Evolutionary conservation across 2,797 vertebrate species (phyloP).

Genomic region (Bradypodion ventrale): DNA sequence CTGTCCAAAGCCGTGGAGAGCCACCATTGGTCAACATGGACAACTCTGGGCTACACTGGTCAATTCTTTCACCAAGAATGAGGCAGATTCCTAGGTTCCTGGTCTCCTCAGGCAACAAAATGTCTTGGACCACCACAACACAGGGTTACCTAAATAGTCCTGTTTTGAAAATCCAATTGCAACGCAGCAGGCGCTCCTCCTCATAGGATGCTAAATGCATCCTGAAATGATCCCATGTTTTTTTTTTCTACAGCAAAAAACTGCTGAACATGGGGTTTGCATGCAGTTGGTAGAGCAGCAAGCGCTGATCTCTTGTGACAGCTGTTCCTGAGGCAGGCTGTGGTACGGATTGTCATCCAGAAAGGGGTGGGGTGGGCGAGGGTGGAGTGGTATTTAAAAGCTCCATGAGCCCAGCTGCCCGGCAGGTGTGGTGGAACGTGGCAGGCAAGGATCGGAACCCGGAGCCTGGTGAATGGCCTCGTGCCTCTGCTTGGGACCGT

Average conservation of each 20-base stretch:
- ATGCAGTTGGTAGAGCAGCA: slow-evolving; percentile 59
- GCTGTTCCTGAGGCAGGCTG: slow-evolving; percentile 64
- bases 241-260: background rate
- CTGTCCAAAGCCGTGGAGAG: no score
- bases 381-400: slow-evolving; percentile 56
- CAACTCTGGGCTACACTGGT: no score
- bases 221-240: background rate
- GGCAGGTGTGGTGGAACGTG: slow-evolving; percentile 26
- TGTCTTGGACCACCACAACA: background rate
- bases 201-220: background rate
- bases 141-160: no score
- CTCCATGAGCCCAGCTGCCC: slow-evolving; percentile 9
- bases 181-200: no score
- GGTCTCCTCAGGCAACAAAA: background rate
- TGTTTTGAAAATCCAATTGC: background rate
- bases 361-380: slow-evolving; percentile 33
- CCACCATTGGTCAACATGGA: no score
- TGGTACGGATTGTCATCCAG: slow-evolving; percentile 13
- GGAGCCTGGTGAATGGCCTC: slow-evolving; percentile 32
- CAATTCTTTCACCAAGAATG: no score
- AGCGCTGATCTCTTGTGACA: slow-evolving; percentile 78
- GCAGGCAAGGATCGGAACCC: background rate
- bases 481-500: background rate
- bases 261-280: background rate
- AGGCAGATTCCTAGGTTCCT: no score